A percentile compares a stretch with the other conserved stretches of the same genome.
phyloP scores from a whole-genome alignment of 2,888 invertebrate genomes.

The Pimpla rufipes region DNA sequence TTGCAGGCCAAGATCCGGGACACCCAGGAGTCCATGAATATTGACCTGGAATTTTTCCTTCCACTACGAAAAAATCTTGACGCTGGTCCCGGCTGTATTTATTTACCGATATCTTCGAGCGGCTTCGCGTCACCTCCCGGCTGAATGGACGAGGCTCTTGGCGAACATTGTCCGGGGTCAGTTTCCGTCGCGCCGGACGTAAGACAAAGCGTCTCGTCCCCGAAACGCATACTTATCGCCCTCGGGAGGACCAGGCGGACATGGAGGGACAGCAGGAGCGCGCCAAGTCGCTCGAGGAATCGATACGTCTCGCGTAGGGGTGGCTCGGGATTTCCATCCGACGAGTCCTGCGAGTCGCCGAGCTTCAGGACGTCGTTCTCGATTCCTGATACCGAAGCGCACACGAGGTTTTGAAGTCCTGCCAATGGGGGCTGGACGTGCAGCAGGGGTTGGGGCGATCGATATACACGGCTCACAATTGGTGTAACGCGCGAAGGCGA shows the following conservation, averaged over 20 bases:
- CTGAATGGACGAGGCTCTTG: not conserved
- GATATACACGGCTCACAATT: not conserved
- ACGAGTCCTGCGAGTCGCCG: slow-evolving; percentile 13
- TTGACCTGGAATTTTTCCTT: not conserved
- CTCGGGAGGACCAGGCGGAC: slow-evolving; percentile 73
- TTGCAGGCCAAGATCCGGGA: not conserved
- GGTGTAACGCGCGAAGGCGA: no score
- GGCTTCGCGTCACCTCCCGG: no score
- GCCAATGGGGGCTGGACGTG: slow-evolving; percentile 33
- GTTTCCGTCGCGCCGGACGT: slow-evolving; percentile 61
- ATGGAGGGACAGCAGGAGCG: slow-evolving; percentile 69
- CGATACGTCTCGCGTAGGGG: slow-evolving; percentile 8
- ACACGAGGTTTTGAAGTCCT: slow-evolving; percentile 76
- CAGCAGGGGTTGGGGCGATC: not conserved
- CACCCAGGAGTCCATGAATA: not conserved
- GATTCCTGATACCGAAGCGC: slow-evolving; percentile 75
- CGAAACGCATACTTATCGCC: slow-evolving; percentile 76
- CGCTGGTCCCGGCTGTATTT: not conserved
- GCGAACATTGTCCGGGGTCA: slow-evolving; percentile 60
- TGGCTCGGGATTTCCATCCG: not conserved
- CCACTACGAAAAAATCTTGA: no score
- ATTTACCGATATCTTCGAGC: not conserved
- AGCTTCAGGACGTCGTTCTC: slow-evolving; percentile 58
- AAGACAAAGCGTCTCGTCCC: slow-evolving; percentile 70
- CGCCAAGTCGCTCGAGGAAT: slow-evolving; percentile 35